Percentiles rank a stretch among this genome's conserved stretches.
phyloP scores from a whole-genome alignment of 2,888 invertebrate genomes.

The Agriopis leucophaearia region DNA sequence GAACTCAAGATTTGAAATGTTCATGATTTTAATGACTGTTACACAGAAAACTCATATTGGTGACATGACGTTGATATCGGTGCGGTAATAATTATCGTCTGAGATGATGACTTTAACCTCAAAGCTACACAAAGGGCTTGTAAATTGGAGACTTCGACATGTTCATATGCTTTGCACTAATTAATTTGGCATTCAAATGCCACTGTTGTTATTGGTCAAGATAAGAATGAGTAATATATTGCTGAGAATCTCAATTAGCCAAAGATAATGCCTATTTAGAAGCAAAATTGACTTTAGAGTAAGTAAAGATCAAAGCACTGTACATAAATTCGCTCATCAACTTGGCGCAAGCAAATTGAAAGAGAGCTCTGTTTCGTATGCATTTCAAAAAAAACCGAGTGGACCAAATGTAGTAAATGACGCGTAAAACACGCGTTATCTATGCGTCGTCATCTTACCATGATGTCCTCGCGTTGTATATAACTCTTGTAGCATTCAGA shows the following conservation, averaged over 20 bases:
- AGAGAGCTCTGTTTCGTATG: no score
- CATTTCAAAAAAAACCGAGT: no score
- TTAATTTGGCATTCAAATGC: conserved; percentile 37
- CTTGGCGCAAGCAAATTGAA: background rate
- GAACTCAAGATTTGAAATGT: no score
- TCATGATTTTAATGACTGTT: no score
- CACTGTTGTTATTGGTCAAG: conserved; percentile 21
- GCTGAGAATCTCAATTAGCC: conserved; percentile 1
- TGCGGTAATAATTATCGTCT: background rate
- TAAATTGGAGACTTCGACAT: conserved; percentile 5
- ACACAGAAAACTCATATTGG: no score
- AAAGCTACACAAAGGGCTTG: conserved; percentile 27
- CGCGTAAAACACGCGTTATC: no score
- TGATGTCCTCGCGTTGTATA: no score
- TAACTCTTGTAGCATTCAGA: no score
- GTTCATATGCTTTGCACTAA: conserved; percentile 36
- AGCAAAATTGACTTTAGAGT: background rate
- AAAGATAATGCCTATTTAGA: background rate
- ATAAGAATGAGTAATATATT: conserved; percentile 14
- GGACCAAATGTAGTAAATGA: no score
- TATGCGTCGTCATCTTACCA: no score
- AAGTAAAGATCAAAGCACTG: background rate
- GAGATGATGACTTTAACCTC: background rate
- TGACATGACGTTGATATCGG: background rate
- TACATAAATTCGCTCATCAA: no score